These are phyloP conservation scores for Melanerpes aurifrons DNA, from an alignment of 2,113 vertebrate genomes.

Conservation along the genomic window DNA sequence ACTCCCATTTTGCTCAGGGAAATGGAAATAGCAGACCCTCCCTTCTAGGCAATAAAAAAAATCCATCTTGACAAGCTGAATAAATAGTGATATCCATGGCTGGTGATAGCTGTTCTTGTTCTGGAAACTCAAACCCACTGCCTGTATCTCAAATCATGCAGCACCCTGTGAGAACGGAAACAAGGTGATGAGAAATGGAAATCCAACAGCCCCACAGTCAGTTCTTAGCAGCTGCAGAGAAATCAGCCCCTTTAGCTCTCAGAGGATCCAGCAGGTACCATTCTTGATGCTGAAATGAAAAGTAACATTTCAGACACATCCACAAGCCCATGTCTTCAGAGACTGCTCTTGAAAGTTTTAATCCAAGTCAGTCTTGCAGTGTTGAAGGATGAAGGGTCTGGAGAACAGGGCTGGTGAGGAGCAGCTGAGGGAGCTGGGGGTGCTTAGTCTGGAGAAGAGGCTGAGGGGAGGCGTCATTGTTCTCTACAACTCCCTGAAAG, in stretches of 20 bases:
- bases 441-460: too few species aligned
- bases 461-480: too few species aligned
- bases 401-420: too few species aligned
- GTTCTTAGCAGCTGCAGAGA: background rate
- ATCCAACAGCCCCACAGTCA: background rate
- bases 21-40: conserved; percentile 46
- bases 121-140: background rate
- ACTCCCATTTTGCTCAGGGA: conserved; percentile 41
- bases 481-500: too few species aligned
- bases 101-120: background rate
- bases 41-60: conserved; percentile 42
- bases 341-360: background rate
- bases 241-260: background rate
- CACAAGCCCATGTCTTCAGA: background rate
- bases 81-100: conserved; percentile 55
- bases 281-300: background rate
- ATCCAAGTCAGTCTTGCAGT: background rate
- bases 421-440: too few species aligned
- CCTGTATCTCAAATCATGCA: background rate
- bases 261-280: background rate
- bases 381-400: too few species aligned
- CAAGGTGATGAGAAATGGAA: conserved; percentile 2
- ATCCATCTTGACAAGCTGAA: conserved; percentile 47
- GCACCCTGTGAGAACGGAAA: background rate
- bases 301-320: background rate